phyloP scores from a whole-genome alignment of 2,888 invertebrate species.

The Gryllus longicercus region DNA sequence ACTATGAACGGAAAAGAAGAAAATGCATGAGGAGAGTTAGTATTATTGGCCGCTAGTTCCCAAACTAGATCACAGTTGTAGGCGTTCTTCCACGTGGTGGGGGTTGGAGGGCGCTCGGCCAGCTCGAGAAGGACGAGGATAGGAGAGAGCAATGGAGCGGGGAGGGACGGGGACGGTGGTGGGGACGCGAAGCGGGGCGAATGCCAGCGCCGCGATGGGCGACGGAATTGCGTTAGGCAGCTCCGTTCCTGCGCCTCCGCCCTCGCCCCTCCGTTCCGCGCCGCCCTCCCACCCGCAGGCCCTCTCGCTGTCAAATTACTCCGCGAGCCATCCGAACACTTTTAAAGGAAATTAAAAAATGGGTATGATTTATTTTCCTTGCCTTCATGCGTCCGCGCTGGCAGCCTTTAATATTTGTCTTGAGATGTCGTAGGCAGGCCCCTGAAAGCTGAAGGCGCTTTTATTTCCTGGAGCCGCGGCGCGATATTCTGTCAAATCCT shows the following conservation, averaged over 20 bases:
- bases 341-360: constrained; percentile 17
- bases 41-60: too few relatives aligned
- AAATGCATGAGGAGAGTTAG: too few relatives aligned
- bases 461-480: constrained; percentile 1
- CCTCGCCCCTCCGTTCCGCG: neutral
- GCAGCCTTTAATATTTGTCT: constrained; percentile 17
- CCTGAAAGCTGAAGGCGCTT: neutral
- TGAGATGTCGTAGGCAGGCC: neutral
- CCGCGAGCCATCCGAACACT: constrained; percentile 17
- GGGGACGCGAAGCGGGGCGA: neutral
- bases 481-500: constrained; percentile 10
- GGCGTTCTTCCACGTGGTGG: too few relatives aligned
- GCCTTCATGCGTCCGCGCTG: neutral
- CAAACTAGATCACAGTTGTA: too few relatives aligned
- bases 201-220: neutral
- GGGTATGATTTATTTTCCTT: constrained; percentile 3
- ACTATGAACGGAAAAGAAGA: too few relatives aligned
- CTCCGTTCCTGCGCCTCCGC: neutral
- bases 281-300: neutral
- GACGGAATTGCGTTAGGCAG: constrained; percentile 3
- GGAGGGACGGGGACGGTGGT: neutral
- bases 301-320: constrained; percentile 17
- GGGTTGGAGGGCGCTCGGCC: neutral
- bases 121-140: neutral
- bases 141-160: neutral